phyloP scores from a whole-genome alignment of 64 coral and sea anemone species.

The Actinia tenebrosa region DNA sequence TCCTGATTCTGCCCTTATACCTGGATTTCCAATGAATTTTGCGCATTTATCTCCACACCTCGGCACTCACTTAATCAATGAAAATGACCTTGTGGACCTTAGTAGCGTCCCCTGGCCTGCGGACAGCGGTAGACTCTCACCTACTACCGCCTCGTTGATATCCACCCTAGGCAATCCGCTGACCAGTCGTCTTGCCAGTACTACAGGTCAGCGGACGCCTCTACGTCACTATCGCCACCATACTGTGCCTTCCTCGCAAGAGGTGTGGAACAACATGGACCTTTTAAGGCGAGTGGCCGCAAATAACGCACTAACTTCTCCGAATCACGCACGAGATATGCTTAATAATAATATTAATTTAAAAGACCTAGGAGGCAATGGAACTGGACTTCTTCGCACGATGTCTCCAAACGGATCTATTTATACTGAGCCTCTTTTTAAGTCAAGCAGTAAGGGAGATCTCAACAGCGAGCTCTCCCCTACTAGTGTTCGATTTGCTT shows the following conservation, averaged over 20 bases:
- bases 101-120: conserved; percentile 31
- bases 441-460: conserved; percentile 64
- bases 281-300: conserved; percentile 76
- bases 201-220: conserved; percentile 22
- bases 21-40: conserved; percentile 44
- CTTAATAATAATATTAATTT: conserved; percentile 99
- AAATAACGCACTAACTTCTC: conserved; percentile 71
- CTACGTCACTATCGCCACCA: conserved; percentile 80
- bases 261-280: conserved; percentile 82
- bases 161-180: conserved; percentile 55
- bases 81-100: conserved; percentile 80
- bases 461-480: conserved; percentile 44
- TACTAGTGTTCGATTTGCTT: conserved; percentile 73
- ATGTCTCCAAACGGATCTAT: conserved; percentile 86
- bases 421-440: conserved; percentile 55
- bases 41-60: background rate
- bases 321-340: conserved; percentile 69
- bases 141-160: conserved; percentile 42
- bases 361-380: conserved; percentile 45
- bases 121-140: conserved; percentile 23
- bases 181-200: conserved; percentile 28
- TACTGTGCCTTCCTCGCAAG: conserved; percentile 67
- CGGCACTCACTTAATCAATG: conserved; percentile 39
- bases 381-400: conserved; percentile 56
- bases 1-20: background rate